Conservation (phyloP, 2,113 vertebrate genomes). For the Dasyurus viverrinus region DNA sequence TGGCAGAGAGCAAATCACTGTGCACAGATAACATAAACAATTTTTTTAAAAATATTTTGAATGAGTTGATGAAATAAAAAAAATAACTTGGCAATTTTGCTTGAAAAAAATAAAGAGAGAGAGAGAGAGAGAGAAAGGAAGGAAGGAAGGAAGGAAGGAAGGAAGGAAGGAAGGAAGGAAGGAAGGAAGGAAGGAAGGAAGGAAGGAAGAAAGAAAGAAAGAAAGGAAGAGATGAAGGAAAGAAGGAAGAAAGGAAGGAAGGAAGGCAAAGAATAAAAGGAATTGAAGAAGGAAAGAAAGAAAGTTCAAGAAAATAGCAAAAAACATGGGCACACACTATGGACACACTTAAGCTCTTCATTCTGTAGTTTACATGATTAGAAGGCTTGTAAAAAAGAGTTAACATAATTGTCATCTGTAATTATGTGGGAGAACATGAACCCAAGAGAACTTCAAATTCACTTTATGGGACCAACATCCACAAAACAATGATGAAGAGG, state of each 20-base stretch:
- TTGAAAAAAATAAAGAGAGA: conserved; percentile 59
- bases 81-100: conserved; percentile 47
- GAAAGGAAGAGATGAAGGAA: not conserved
- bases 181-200: conserved; percentile 15
- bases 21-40: not conserved
- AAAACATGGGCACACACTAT: not conserved
- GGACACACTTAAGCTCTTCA: conserved; percentile 60
- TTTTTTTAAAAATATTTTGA: not conserved
- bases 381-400: conserved; percentile 69
- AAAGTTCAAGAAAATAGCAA: conserved; percentile 47
- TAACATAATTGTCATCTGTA: conserved; percentile 78
- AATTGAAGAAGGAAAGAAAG: conserved; percentile 15
- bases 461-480: conserved; percentile 66
- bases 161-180: conserved; percentile 27
- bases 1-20: not conserved
- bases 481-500: conserved; percentile 78
- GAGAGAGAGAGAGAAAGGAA: no score
- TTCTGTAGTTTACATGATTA: conserved; percentile 70
- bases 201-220: conserved; percentile 3
- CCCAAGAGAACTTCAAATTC: conserved; percentile 77
- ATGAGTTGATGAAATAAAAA: not conserved
- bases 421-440: conserved; percentile 72
- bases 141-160: conserved; percentile 19
- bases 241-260: no score
- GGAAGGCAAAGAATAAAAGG: no score